Base-by-base conservation (phyloP, 2,797 vertebrate species). In the Peromyscus nudipes region DNA sequence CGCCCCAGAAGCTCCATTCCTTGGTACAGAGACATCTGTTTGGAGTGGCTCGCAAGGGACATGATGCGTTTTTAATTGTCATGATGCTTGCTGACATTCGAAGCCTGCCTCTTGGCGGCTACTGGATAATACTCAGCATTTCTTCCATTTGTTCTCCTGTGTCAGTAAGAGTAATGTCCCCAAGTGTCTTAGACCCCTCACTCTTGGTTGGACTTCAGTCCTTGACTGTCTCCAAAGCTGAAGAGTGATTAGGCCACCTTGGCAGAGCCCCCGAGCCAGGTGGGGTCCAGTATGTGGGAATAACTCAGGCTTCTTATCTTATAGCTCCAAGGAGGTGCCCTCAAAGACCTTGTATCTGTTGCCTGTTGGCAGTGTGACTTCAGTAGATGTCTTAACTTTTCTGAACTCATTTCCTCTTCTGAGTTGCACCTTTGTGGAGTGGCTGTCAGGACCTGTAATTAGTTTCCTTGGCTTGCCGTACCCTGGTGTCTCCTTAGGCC, bases 51-150 rank as follows among this genome's bases (percentile, higher is more conserved):
- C 94, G 97, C 97, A 96, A 96, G 91, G 94, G 49, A 97, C 94
- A 90, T 94, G 93, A 96, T 97, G 96, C 92, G 87, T 98, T 98
- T 98, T 98, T 97, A 97, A 96, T 98, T 97, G 97, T 97, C 96
- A 69, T n/a, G 67, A 84, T 94, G 88, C 80, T 95, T 89, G 81
- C 96, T 94, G 97, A 81, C 95, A 96, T 96, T 92, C 75, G 69
- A 94, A 95, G 65, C 92, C 94, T 49, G 9, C 57, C 94, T 95
- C 34, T 77, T 34, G 31, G 95, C 85, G 29, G 96, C 91, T 80
- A 86, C 73, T 64, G 27, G 76, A 77, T 85, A 57, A 91, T 21
- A 29, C 10, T 31, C 92, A 46, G 62, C 3, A 1, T 87, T 97
- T 90, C 21, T 86, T 25, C 34, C 34, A 0, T 85, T 96, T 86